Evolutionary conservation across 2,888 invertebrate species (phyloP), one percentile per base, ranked within the genome.

Genomic region (Biston stratarius): DNA sequence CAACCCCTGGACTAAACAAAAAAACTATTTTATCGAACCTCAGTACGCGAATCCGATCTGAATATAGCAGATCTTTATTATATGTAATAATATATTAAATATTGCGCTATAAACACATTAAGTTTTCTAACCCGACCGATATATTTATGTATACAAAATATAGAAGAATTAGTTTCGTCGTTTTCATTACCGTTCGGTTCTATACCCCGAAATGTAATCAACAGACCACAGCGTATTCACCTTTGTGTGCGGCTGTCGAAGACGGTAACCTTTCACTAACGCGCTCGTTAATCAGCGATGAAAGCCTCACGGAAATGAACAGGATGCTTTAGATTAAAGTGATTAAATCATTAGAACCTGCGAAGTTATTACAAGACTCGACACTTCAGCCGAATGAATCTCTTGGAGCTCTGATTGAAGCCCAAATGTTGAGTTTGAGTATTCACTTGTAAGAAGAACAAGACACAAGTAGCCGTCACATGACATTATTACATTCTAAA

Each of bases 281-380:
- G 44, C 14, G 14, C 15, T 59, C 58, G 38, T 48, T 48, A 48
- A 48, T 48, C 58, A 59, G n/a, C 6, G 48, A 12, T 15, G 58
- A 59, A 38, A 12, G 48, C 57, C 44, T 42, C 6, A 34, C 12
- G 47, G 58, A 48, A 48, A 48, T 48, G 58, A 40, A 48, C 47
- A 59, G 34, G 14, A 3, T 12, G 34, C 57, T 45, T 14, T 14
- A 36, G 38, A 59, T 59, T 38, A 38, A n/a, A 42, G 24, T 12
- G 55, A 42, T 55, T 55, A 42, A 55, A 55, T 55, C 55, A 55
- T 55, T 55, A 55, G 38, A 53, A 12, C 7, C 15, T 15, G 42
- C 33, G 42, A 55, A 55, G 38, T 55, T 55, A 55, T 42, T 42
- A 42, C 42, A 15, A 42, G 42, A 42, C 12, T 42, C 55, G 40